Conservation (phyloP, 2,888 invertebrate genomes). For the Stomorhina lunata region DNA sequence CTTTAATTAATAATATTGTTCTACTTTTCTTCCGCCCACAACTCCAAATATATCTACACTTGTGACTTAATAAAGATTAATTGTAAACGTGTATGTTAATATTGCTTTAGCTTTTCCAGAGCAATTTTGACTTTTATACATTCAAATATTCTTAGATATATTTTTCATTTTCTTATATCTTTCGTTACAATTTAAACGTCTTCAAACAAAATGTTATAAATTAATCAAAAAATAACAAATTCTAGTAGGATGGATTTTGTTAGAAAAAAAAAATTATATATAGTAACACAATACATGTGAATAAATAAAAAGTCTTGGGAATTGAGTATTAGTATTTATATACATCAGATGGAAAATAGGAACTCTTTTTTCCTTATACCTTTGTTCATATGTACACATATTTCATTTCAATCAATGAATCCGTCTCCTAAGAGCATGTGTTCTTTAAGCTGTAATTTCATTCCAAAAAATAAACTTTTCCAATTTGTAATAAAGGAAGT, state of each 20-base stretch:
- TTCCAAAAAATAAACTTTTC: slow-evolving; percentile 3
- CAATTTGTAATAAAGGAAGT: slow-evolving; percentile 10
- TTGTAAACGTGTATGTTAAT: too few relatives aligned
- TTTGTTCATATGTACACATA: too few relatives aligned
- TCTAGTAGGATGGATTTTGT: neutral
- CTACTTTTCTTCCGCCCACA: too few relatives aligned
- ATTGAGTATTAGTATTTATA: neutral
- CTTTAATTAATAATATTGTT: too few relatives aligned
- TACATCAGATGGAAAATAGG: neutral
- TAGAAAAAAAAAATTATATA: neutral
- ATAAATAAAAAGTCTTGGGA: neutral
- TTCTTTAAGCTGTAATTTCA: neutral
- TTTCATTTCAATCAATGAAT: too few relatives aligned
- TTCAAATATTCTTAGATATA: too few relatives aligned
- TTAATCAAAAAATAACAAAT: neutral
- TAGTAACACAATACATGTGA: too few relatives aligned
- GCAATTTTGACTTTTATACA: too few relatives aligned
- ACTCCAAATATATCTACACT: too few relatives aligned
- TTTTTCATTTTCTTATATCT: neutral
- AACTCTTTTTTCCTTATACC: neutral
- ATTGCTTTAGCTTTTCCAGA: too few relatives aligned
- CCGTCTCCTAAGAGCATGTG: neutral
- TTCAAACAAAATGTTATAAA: neutral
- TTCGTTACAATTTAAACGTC: neutral
- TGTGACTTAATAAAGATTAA: too few relatives aligned